Base-by-base conservation (phyloP, 2,888 invertebrate species). In the Meteorus cinctellus region DNA sequence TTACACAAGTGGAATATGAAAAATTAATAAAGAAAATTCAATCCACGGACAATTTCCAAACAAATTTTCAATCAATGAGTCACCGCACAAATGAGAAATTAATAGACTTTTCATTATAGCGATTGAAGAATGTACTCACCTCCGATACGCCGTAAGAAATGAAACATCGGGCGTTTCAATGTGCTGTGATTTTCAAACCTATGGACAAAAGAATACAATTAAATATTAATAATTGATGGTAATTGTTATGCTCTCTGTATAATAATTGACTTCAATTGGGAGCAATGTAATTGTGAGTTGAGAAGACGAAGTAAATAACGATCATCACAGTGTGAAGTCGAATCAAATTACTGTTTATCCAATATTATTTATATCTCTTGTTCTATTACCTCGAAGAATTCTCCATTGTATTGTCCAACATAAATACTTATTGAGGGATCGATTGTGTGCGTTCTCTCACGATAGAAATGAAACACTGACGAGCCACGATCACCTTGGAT, bases 401-500 rank as follows among this genome's bases (percentile, higher is more conserved):
- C 77, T 85, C 86, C 88, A 89, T 89, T 80, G 82, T 83, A 71
- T 48, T 68, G 69, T 75, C 77, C 55, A 71, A 75, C 74, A 77
- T 77, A 67, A 72, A 75, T 63, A 76, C 70, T 65, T 71, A 65
- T 70, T 65, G 59, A 48, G 71, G 74, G 73, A 80, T 63, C 60
- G 70, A 72, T 72, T 72, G 8, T 55, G 63, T 65, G 63, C 75
- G 79, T 78, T 78, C 77, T 79, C 63, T 78, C 78, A 74, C 77
- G 63, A 75, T 72, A 79, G 75, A 76, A 72, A 81, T 74, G 67
- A 78, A 80, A 80, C 80, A 75, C 78, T 77, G 72, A 70, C 34
- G 12, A 82, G 80, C 79, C 72, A 81, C 80, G 82, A 87, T 85
- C 87, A 87, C 86, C 88, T 88, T 77, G 81, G 84, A 80, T 82